Percentiles rank a stretch among this genome's conserved stretches.
phyloP scores from a whole-genome alignment of 2,888 invertebrate species.

The Thelaira solivaga region DNA sequence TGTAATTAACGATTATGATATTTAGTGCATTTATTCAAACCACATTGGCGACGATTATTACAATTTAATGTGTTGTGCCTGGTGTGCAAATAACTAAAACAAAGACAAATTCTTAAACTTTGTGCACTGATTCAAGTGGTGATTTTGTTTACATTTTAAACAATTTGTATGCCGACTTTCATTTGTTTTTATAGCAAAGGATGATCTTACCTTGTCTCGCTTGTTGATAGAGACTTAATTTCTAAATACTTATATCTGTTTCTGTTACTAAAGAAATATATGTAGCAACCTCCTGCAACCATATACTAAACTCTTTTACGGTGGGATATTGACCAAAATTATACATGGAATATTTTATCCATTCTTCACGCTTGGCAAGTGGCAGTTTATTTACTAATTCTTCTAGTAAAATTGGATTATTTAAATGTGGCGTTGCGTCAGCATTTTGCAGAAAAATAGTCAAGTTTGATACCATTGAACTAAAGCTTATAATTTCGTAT shows the following conservation, averaged over 20 bases:
- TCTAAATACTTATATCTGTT: background rate
- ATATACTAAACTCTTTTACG: background rate
- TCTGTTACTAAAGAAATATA: background rate
- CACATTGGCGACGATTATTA: background rate
- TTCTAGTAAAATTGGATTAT: background rate
- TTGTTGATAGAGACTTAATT: background rate
- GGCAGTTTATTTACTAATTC: background rate
- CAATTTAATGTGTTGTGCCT: too few species aligned
- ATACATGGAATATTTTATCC: background rate
- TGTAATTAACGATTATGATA: too few species aligned
- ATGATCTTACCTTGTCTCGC: background rate
- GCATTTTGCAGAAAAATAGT: background rate
- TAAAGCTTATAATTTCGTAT: background rate
- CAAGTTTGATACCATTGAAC: background rate
- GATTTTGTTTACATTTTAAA: background rate
- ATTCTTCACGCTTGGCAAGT: background rate
- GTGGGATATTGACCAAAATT: background rate
- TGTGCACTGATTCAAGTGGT: background rate
- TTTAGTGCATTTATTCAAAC: too few species aligned
- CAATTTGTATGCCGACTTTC: background rate
- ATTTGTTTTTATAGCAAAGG: background rate
- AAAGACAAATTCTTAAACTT: background rate
- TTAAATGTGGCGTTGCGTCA: background rate
- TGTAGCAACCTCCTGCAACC: background rate
- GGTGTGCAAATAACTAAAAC: too few species aligned